Evolutionary conservation across 2,797 vertebrate genomes (phyloP).

Genomic region (Onychomys arenicola): DNA sequence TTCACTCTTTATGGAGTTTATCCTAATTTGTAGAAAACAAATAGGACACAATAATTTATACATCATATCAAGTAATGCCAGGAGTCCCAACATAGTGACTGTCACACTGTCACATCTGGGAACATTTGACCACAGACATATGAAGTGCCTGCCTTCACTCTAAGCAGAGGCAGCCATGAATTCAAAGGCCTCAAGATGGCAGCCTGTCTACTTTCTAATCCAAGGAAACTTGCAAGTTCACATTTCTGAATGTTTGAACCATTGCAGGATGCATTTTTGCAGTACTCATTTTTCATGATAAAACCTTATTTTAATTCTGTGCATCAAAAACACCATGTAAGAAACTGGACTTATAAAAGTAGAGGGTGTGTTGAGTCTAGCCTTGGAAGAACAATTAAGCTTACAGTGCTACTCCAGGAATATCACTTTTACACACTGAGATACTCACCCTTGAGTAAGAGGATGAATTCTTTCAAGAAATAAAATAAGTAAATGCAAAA

Average conservation of each 20-base stretch:
- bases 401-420: neutral
- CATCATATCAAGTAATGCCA: neutral
- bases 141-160: neutral
- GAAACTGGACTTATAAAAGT: slow-evolving; percentile 23
- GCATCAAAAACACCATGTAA: neutral
- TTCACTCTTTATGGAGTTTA: neutral
- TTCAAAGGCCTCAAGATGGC: neutral
- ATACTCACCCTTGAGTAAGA: neutral
- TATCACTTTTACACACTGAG: neutral
- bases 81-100: neutral
- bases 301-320: slow-evolving; percentile 3
- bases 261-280: neutral
- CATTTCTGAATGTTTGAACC: neutral
- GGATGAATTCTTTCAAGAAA: neutral
- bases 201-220: neutral
- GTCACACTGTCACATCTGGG: neutral
- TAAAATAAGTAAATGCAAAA: slow-evolving; percentile 34
- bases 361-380: neutral
- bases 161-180: neutral
- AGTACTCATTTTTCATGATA: neutral
- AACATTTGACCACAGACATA: neutral
- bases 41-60: neutral
- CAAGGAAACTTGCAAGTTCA: neutral
- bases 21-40: neutral
- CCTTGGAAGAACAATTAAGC: neutral